Percentiles rank a stretch among this genome's conserved stretches.
Evolutionary conservation across 1,140 invertebrate species (phyloP).

Genomic region (Bombus superbus): DNA sequence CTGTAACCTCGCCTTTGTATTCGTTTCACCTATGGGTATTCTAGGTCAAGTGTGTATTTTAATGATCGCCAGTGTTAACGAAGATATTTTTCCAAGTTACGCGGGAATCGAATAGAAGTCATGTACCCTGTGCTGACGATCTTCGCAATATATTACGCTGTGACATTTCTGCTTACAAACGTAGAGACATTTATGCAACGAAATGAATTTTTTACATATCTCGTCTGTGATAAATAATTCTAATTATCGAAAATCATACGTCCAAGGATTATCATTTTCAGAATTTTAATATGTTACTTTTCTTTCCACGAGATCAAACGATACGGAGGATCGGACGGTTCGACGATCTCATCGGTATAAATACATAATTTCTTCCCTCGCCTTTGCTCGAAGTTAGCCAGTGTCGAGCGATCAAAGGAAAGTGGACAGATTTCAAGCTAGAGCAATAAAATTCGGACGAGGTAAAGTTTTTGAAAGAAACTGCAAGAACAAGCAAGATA

Average conservation of each 20-base stretch:
- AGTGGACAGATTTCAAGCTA: background rate
- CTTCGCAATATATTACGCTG: background rate
- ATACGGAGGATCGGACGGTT: background rate
- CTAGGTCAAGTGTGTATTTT: constrained; percentile 70
- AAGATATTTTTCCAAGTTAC: constrained; percentile 3
- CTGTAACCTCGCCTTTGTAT: constrained; percentile 39
- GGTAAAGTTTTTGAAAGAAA: background rate
- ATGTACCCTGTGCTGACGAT: background rate
- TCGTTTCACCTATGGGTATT: constrained; percentile 52
- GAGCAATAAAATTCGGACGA: background rate
- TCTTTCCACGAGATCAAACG: constrained; percentile 7
- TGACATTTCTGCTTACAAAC: background rate
- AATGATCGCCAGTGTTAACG: constrained; percentile 50
- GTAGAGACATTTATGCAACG: background rate
- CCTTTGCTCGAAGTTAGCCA: background rate
- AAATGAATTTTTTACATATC: no score
- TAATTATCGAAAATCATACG: background rate
- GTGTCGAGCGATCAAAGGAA: background rate
- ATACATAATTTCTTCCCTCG: background rate
- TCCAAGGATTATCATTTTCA: background rate
- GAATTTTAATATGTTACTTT: constrained; percentile 34
- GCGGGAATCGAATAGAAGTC: background rate
- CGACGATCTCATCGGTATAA: background rate
- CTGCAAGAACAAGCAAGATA: background rate
- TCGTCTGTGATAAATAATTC: background rate